These are phyloP conservation scores for Teinopalpus imperialis DNA, from an alignment of 2,888 invertebrate species.

Conservation along the genomic window DNA sequence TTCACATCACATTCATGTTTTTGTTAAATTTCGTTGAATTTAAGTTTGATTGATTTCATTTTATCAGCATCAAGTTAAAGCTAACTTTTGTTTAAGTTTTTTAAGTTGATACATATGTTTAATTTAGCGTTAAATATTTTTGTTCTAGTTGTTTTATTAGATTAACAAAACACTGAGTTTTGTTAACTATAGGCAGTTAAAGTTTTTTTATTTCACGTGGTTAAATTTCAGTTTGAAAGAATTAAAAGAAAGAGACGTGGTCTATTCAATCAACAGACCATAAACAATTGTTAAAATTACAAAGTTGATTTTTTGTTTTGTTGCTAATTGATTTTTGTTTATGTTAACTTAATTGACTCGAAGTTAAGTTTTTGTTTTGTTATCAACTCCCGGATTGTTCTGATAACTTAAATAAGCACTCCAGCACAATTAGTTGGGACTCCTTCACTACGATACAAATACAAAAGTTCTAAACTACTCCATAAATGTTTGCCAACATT, in stretches of 20 bases:
- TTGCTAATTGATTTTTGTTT: conserved; percentile 26
- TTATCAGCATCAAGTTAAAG: too few species aligned
- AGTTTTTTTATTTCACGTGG: conserved; percentile 12
- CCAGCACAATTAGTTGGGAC: conserved; percentile 17
- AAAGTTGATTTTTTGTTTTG: conserved; percentile 36
- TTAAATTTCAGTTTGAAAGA: too few species aligned
- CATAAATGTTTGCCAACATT: conserved; percentile 23
- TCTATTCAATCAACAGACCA: background rate
- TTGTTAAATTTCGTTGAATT: conserved; percentile 29
- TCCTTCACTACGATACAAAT: conserved; percentile 9
- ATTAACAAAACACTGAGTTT: too few species aligned
- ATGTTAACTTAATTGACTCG: conserved; percentile 23
- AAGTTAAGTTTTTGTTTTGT: conserved; percentile 30
- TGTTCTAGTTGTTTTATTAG: too few species aligned
- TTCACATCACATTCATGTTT: conserved; percentile 23
- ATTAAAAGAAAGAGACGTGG: too few species aligned
- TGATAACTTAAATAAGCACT: conserved; percentile 22
- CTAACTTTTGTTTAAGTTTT: conserved; percentile 5
- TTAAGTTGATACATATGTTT: background rate
- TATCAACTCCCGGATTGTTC: conserved; percentile 14
- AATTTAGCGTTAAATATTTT: too few species aligned
- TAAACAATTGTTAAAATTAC: background rate
- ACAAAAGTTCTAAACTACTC: conserved; percentile 21
- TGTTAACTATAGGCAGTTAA: too few species aligned
- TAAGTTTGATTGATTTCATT: conserved; percentile 27